A percentile compares a stretch with the other conserved stretches of the same genome.
These are phyloP conservation scores for Caenorhabditis sp. DNA, from an alignment of 2,888 invertebrate genomes.

Conservation along the genomic window DNA sequence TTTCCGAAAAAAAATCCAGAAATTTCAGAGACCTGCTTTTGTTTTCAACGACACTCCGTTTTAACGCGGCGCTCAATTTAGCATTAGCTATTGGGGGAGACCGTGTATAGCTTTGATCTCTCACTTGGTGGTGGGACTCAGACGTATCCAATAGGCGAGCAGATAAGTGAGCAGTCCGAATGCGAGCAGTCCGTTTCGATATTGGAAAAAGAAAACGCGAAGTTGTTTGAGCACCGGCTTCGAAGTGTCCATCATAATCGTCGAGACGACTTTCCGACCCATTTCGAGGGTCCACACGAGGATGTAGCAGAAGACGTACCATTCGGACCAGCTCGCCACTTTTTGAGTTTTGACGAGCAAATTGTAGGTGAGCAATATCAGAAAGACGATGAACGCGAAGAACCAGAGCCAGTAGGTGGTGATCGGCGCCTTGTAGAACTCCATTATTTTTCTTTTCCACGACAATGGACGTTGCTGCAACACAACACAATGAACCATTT, in stretches of 20 bases:
- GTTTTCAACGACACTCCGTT: too few species aligned
- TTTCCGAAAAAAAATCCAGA: too few species aligned
- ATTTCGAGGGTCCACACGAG: slow-evolving; percentile 74
- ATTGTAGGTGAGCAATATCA: slow-evolving; percentile 72
- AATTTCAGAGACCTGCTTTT: too few species aligned
- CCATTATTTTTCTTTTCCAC: slow-evolving; percentile 84
- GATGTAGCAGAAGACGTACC: slow-evolving; percentile 75
- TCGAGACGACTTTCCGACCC: slow-evolving; percentile 70
- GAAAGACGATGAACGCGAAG: slow-evolving; percentile 75
- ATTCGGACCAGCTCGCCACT: slow-evolving; percentile 69
- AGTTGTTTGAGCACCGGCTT: slow-evolving; percentile 80
- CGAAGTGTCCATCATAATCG: slow-evolving; percentile 77
- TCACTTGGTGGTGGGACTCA: slow-evolving; percentile 82
- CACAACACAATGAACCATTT: too few species aligned
- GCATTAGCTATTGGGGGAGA: not conserved
- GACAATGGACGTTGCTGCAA: slow-evolving; percentile 63
- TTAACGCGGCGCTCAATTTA: too few species aligned
- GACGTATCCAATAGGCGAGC: slow-evolving; percentile 71
- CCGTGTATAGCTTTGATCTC: too few species aligned
- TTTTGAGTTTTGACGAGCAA: slow-evolving; percentile 70
- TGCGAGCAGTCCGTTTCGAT: slow-evolving; percentile 71
- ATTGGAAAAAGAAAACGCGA: slow-evolving; percentile 76
- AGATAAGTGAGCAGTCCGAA: slow-evolving; percentile 86
- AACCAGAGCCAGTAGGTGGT: slow-evolving; percentile 99
- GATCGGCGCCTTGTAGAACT: slow-evolving; percentile 98